Evolutionary conservation across 92 coral and sea anemone genomes (phyloP).

Genomic region (Hydrozoanthus gracilis): DNA sequence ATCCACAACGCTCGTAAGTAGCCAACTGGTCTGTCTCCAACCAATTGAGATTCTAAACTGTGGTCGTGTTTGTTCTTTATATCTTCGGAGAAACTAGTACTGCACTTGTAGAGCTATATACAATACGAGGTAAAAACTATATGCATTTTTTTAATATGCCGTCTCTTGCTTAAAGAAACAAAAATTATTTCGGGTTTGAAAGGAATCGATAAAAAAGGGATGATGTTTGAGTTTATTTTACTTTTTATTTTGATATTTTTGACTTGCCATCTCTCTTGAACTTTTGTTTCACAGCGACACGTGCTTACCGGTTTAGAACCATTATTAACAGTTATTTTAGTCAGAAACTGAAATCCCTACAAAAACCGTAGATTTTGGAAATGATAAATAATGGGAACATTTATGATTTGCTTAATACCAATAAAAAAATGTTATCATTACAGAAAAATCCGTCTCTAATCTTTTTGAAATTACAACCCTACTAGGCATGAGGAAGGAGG

Average conservation of each 20-base stretch:
- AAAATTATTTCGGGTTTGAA: not conserved
- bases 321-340: not conserved
- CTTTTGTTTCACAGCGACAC: not conserved
- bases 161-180: not conserved
- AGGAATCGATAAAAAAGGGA: not conserved
- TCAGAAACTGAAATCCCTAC: not conserved
- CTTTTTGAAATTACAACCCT: not conserved
- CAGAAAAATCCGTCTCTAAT: not conserved
- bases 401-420: not conserved
- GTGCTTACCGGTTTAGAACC: not conserved
- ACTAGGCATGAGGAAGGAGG: too few species aligned
- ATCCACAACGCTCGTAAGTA: too few species aligned
- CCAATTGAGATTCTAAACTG: too few species aligned
- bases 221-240: too few species aligned
- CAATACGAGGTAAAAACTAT: too few species aligned
- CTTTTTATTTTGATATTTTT: too few species aligned
- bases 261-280: not conserved
- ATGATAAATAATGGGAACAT: not conserved
- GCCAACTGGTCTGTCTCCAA: too few species aligned
- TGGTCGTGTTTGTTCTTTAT: too few species aligned
- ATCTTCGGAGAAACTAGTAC: too few species aligned
- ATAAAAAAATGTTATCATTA: not conserved
- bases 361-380: not conserved
- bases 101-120: too few species aligned
- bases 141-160: not conserved